Conservation (phyloP, 2,113 vertebrate species). For the Hoplias malabaricus region DNA sequence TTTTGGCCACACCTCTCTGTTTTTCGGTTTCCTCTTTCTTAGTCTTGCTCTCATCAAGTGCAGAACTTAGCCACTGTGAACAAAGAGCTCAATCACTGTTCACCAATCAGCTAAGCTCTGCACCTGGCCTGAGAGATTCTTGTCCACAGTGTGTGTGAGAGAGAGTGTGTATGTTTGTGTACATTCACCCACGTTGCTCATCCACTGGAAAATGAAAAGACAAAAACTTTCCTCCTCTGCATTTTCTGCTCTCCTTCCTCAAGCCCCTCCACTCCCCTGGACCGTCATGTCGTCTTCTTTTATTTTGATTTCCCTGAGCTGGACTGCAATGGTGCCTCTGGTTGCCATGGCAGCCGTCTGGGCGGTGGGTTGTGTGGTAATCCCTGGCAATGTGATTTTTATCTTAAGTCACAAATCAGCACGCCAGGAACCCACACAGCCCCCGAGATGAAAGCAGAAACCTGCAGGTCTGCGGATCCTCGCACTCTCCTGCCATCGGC, state of each 20-base stretch:
- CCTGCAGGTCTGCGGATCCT: slow-evolving; percentile 43
- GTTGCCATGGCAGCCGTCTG: slow-evolving; percentile 80
- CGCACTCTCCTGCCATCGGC: slow-evolving; percentile 52
- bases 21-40: background rate
- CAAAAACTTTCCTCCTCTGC: slow-evolving; percentile 4
- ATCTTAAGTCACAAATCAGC: slow-evolving; percentile 99
- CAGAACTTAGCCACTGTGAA: slow-evolving; percentile 99
- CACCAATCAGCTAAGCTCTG: slow-evolving; percentile 99
- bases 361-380: slow-evolving; percentile 94
- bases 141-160: slow-evolving; percentile 49
- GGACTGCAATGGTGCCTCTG: slow-evolving; percentile 51
- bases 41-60: slow-evolving; percentile 91
- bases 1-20: slow-evolving; percentile 6
- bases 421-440: slow-evolving; percentile 99
- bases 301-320: slow-evolving; percentile 41
- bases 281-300: slow-evolving; percentile 59
- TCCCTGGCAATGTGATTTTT: slow-evolving; percentile 99
- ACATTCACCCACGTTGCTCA: slow-evolving; percentile 8
- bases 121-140: slow-evolving; percentile 88
- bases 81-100: slow-evolving; percentile 99
- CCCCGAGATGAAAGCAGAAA: slow-evolving; percentile 77
- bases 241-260: slow-evolving; percentile 46
- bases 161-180: background rate
- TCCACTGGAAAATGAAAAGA: background rate
- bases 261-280: slow-evolving; percentile 43